These are phyloP conservation scores for Strigops habroptila DNA, from an alignment of 2,113 vertebrate genomes.

Conservation along the genomic window DNA sequence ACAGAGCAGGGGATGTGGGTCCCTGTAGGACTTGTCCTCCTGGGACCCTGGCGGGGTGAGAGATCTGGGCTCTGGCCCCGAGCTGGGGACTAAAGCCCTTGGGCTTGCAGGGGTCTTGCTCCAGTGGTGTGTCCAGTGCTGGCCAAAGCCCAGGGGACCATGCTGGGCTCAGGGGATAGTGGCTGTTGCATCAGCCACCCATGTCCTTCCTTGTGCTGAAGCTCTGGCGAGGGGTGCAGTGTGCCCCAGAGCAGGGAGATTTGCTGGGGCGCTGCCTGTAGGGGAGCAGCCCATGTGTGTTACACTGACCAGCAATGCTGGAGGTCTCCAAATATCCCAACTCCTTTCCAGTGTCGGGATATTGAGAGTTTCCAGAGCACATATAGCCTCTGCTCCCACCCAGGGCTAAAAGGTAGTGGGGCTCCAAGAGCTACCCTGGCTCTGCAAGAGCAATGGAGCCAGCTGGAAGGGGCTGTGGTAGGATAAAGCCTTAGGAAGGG, in stretches of 20 bases:
- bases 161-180: background rate
- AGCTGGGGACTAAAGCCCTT: background rate
- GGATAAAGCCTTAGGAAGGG: background rate
- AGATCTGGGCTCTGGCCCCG: background rate
- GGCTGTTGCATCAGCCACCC: background rate
- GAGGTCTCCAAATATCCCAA: background rate
- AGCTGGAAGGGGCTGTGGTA: background rate
- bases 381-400: background rate
- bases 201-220: background rate
- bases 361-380: background rate
- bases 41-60: fast-evolving
- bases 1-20: background rate
- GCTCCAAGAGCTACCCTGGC: background rate
- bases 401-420: background rate
- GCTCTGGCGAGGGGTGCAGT: background rate
- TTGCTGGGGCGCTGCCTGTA: background rate
- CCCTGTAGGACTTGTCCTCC: background rate
- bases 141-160: background rate
- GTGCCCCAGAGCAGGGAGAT: background rate
- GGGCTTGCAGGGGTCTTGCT: fast-evolving
- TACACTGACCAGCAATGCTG: fast-evolving
- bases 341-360: too few species aligned
- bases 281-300: background rate
- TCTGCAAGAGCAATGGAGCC: background rate
- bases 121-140: background rate